Evolutionary conservation across 2,797 vertebrate genomes (phyloP).

Genomic region (Rousettus madagascariensis): DNA sequence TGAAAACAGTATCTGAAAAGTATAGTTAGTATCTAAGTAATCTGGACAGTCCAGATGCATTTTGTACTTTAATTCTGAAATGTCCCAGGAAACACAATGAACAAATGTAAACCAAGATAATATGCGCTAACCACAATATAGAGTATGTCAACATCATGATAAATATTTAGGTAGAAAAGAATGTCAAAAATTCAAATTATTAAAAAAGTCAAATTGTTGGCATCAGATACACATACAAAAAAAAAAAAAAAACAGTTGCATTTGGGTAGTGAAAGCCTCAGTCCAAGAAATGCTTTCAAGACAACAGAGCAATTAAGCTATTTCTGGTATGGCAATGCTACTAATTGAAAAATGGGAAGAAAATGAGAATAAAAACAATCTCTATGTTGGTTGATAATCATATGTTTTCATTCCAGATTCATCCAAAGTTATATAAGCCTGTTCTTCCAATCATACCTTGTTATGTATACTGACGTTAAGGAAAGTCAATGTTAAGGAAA

Average conservation of each 20-base stretch:
- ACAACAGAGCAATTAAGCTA: conserved; percentile 15
- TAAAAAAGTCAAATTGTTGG: not conserved
- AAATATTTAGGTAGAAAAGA: not conserved
- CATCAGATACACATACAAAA: not conserved
- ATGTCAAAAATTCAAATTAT: not conserved
- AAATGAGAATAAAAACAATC: not conserved
- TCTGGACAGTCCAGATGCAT: not conserved
- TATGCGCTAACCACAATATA: not conserved
- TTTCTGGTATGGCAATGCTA: not conserved
- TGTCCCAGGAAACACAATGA: not conserved
- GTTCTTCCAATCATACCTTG: conserved; percentile 8
- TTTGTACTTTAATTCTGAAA: conserved; percentile 42
- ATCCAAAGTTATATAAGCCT: conserved; percentile 42
- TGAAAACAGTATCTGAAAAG: conserved; percentile 21
- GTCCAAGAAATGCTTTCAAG: conserved; percentile 49
- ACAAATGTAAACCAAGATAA: not conserved
- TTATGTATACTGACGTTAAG: not conserved
- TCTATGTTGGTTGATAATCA: not conserved
- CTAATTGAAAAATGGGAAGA: not conserved
- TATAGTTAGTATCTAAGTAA: not conserved
- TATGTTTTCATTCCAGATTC: not conserved
- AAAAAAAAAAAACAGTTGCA: not conserved
- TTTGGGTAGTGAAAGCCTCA: not conserved
- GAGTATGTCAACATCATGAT: not conserved
- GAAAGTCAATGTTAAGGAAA: not conserved